Conservation (phyloP, 1,140 invertebrate genomes). For the Luehdorfia chinensis region DNA sequence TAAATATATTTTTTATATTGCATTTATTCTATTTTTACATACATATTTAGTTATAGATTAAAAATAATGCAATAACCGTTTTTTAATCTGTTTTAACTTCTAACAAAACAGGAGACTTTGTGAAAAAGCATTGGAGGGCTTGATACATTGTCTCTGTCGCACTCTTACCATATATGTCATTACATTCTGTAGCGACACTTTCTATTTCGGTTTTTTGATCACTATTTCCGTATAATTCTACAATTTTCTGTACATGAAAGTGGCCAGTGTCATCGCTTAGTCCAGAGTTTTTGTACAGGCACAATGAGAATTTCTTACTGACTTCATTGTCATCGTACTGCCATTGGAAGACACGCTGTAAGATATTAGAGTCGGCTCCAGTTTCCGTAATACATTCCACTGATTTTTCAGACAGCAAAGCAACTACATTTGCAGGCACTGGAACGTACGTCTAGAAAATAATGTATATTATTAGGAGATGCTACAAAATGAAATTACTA, state of each 20-base stretch:
- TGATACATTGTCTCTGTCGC: constrained; percentile 5
- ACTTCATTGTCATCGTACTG: constrained; percentile 16
- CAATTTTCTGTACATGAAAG: constrained; percentile 21
- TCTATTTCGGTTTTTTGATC: constrained; percentile 18
- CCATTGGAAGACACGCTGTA: constrained; percentile 23
- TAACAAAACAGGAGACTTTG: constrained; percentile 3
- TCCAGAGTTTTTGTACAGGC: constrained; percentile 19
- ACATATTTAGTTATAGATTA: no score
- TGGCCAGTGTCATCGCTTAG: constrained; percentile 23
- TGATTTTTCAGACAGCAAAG: not conserved
- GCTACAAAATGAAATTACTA: not conserved
- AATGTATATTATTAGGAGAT: no score
- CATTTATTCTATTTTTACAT: no score
- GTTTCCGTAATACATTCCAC: constrained; percentile 20
- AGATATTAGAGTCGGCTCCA: constrained; percentile 20
- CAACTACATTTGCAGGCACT: constrained; percentile 2
- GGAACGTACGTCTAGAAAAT: not conserved
- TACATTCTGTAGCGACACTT: not conserved
- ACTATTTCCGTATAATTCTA: constrained; percentile 9
- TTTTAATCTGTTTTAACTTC: constrained; percentile 8
- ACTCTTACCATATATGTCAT: not conserved
- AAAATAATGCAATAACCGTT: no score
- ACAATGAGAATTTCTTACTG: constrained; percentile 30
- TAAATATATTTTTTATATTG: no score
- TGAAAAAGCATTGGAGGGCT: constrained; percentile 1